Conservation (phyloP, 2,797 vertebrate species). For the Meda fulgida region DNA sequence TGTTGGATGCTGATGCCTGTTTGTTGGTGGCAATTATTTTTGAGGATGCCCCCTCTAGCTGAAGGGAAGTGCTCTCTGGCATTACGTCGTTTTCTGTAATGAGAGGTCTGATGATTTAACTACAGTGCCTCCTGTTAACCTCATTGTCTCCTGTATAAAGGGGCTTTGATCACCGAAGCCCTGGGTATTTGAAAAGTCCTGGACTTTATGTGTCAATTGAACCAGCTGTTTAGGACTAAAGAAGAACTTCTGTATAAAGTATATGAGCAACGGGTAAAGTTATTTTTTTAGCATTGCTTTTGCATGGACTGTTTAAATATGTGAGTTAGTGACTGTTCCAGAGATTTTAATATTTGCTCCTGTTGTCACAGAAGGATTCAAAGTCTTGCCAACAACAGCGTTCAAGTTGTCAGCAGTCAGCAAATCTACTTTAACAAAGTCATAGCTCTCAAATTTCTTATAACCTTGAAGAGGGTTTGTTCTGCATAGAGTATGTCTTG, state of each 20-base stretch:
- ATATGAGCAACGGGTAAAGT: conserved; percentile 28
- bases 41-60: conserved; percentile 7
- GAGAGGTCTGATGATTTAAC: conserved; percentile 32
- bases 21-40: conserved; percentile 29
- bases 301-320: background rate
- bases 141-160: conserved; percentile 45
- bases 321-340: background rate
- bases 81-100: conserved; percentile 2
- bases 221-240: background rate
- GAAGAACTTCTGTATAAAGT: background rate
- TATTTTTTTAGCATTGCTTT: background rate
- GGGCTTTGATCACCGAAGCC: background rate
- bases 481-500: background rate
- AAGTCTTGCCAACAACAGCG: background rate
- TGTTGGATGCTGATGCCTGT: conserved; percentile 21
- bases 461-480: conserved; percentile 29
- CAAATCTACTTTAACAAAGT: conserved; percentile 17
- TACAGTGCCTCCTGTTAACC: conserved; percentile 9
- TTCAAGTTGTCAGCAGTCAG: conserved; percentile 9
- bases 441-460: conserved; percentile 29
- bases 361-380: background rate
- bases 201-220: background rate
- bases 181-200: background rate
- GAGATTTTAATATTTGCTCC: background rate
- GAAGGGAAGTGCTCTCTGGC: conserved; percentile 14